These are phyloP conservation scores for Datnioides undecimradiatus DNA, from an alignment of 2,113 vertebrate genomes.

Conservation along the genomic window DNA sequence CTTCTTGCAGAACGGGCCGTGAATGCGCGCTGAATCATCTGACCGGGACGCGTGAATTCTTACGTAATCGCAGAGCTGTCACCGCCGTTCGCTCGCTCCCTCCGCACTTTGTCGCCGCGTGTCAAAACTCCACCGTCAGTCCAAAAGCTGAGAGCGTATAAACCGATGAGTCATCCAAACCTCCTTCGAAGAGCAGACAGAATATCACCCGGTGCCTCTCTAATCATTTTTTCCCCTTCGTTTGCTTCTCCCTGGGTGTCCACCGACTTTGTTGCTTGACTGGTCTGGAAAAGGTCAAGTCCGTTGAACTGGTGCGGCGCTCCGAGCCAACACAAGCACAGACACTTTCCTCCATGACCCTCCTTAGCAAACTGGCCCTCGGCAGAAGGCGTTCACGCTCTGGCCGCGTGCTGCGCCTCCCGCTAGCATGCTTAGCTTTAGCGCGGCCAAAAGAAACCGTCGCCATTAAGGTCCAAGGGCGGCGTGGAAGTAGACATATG, in stretches of 20 bases:
- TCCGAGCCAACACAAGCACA: slow-evolving; percentile 89
- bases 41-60: background rate
- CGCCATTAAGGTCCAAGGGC: slow-evolving; percentile 47
- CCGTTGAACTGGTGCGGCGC: slow-evolving; percentile 80
- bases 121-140: background rate
- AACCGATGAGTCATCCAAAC: slow-evolving; percentile 9
- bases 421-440: slow-evolving; percentile 70
- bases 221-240: slow-evolving; percentile 25
- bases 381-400: slow-evolving; percentile 67
- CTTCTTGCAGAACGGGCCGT: background rate
- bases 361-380: slow-evolving; percentile 62
- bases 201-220: slow-evolving; percentile 17
- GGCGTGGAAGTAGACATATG: slow-evolving; percentile 61
- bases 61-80: background rate
- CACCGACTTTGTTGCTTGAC: slow-evolving; percentile 86
- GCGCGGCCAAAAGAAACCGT: slow-evolving; percentile 69
- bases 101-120: background rate
- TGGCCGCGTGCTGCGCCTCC: slow-evolving; percentile 61
- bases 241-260: slow-evolving; percentile 68
- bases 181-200: slow-evolving; percentile 14
- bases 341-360: slow-evolving; percentile 79
- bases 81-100: background rate
- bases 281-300: slow-evolving; percentile 86
- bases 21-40: background rate
- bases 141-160: background rate